Conservation (phyloP, 2,888 invertebrate species). For the Hydroisotoma schaefferi region DNA sequence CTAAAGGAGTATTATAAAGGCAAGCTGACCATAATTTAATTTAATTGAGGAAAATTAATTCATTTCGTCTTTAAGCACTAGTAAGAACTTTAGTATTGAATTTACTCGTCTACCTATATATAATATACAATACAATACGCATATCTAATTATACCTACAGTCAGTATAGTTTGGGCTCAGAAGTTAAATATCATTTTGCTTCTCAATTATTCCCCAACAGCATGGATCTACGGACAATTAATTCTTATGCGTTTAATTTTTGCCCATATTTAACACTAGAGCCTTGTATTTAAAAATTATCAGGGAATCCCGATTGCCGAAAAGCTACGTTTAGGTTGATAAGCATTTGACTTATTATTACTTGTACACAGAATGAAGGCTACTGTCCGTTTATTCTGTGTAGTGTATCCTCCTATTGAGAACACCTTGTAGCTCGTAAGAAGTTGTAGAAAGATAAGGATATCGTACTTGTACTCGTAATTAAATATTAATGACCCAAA, state of each 20-base stretch:
- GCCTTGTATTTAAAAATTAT: not conserved
- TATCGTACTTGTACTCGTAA: conserved; percentile 1
- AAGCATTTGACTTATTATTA: not conserved
- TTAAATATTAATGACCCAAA: conserved; percentile 4
- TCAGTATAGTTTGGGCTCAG: no score
- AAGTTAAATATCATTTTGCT: no score
- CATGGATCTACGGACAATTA: conserved; percentile 17
- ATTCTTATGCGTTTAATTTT: not conserved
- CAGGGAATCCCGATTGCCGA: not conserved
- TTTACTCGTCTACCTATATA: no score
- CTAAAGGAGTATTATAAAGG: not conserved
- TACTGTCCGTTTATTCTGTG: not conserved
- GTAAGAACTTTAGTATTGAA: not conserved
- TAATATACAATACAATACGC: no score
- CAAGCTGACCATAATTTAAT: not conserved
- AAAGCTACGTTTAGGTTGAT: not conserved
- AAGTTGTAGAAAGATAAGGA: no score
- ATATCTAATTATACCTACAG: no score
- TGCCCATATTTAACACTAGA: not conserved
- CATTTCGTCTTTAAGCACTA: not conserved
- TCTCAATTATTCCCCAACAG: not conserved
- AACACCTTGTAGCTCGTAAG: not conserved
- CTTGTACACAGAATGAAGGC: no score
- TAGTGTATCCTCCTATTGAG: not conserved
- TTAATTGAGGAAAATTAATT: conserved; percentile 18